Base-by-base conservation (phyloP, 2,113 vertebrate genomes). In the Notiomystis cincta region DNA sequence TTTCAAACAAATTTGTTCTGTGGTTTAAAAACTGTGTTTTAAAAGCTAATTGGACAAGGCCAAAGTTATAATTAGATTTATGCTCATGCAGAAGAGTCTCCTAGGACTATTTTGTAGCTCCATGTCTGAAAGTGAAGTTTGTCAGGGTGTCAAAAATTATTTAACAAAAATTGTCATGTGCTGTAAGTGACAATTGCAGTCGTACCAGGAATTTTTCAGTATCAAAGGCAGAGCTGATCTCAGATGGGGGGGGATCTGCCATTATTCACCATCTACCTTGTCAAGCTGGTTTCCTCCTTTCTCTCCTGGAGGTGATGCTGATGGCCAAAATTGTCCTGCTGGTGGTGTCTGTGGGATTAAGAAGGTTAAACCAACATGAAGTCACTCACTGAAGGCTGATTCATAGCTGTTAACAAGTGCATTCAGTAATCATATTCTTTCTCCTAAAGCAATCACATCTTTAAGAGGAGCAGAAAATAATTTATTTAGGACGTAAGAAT, bases 11-110 rank as follows among this genome's bases (percentile, higher is more conserved):
- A 89, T 95, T 51, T 81, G 57, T 79, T 82, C 81, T 69, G 58
- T 61, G 62, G 64, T 64, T 94, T 84, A 44, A 84, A 93, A 84
- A 51, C 38, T 37, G 76, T 86, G 48, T 27, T 75, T 91, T 89
- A 85, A 93, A 93, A 93, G n/a, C 84, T 73, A 76, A 90, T 86
- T 96, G 48, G 82, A 88, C 82, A 73, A 76, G 56, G 47, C 79
- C 64, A 87, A 61, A 42, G 53, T 77, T 91, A 91, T 89, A 93
- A 93, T 97, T 96, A 92, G 76, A 61, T 82, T 93, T 79, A 57
- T 66, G 33, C 37, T 96, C 50, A 35, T 37, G 54, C 37, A 83
- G 45, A 87, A 65, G 62, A 82, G 30, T 61, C 33, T 82, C 53
- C 38, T 37, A 38, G 44, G 51, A 58, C 56, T 83, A 31, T 50